These are phyloP conservation scores for Petroica traversi DNA, from an alignment of 2,113 vertebrate genomes.

Conservation along the genomic window DNA sequence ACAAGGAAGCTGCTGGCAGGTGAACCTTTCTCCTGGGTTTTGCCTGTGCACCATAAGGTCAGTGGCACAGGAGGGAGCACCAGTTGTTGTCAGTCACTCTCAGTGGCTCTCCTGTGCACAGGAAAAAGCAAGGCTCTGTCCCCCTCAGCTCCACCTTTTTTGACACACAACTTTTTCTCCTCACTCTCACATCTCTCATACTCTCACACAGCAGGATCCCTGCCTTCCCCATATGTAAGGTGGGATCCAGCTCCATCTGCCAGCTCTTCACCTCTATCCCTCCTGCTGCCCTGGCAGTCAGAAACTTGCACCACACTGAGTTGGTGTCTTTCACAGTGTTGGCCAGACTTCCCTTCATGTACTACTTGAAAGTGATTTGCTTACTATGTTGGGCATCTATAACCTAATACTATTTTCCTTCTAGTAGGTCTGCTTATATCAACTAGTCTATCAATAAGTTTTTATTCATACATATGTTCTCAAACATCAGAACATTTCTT, in stretches of 20 bases:
- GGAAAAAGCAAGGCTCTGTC: not conserved
- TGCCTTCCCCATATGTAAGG: not conserved
- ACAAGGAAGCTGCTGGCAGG: not conserved
- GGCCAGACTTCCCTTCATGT: not conserved
- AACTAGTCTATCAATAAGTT: not conserved
- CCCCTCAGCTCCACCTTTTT: not conserved
- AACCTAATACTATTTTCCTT: not conserved
- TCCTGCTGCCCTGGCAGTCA: not conserved
- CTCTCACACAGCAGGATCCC: not conserved
- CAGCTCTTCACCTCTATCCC: not conserved
- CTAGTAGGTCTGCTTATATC: not conserved
- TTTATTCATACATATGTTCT: not conserved
- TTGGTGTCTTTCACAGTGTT: not conserved
- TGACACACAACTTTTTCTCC: accelerated
- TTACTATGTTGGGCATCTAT: not conserved
- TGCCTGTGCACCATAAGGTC: not conserved
- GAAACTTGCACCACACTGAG: not conserved
- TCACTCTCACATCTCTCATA: not conserved
- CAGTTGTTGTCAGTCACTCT: not conserved
- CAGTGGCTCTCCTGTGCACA: not conserved
- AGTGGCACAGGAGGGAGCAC: not conserved
- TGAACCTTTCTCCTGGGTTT: not conserved
- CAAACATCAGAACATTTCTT: not conserved
- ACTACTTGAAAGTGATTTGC: not conserved
- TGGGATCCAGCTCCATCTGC: not conserved